Conservation (phyloP, 2,113 vertebrate species). For the Aix galericulata region DNA sequence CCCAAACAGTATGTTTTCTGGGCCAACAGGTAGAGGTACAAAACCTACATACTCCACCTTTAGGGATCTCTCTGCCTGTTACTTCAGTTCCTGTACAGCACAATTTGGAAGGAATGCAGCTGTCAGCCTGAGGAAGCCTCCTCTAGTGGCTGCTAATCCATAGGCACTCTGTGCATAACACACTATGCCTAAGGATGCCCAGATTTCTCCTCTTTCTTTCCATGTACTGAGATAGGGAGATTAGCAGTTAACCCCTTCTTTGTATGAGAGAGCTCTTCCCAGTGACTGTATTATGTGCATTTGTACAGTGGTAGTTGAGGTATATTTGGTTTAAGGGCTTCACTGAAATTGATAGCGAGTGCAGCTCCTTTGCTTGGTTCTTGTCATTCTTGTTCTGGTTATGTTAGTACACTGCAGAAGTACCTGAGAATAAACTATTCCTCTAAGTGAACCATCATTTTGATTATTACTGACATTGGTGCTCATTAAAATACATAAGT, state of each 20-base stretch:
- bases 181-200: not conserved
- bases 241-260: not conserved
- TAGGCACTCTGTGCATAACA: fast-evolving
- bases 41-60: not conserved
- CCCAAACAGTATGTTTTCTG: not conserved
- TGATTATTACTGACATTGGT: conserved; percentile 83
- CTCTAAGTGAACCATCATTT: conserved; percentile 78
- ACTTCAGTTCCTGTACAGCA: not conserved
- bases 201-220: not conserved
- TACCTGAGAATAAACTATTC: conserved; percentile 75
- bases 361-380: conserved; percentile 9
- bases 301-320: not conserved
- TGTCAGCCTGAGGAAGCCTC: not conserved
- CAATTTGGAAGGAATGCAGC: not conserved
- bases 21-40: not conserved
- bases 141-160: not conserved
- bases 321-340: conserved; percentile 8
- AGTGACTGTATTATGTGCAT: not conserved
- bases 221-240: not conserved
- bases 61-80: not conserved
- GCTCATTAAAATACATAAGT: conserved; percentile 90
- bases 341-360: not conserved
- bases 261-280: not conserved
- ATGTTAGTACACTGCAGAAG: conserved; percentile 49
- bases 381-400: conserved; percentile 40